A percentile compares a stretch with the other conserved stretches of the same genome.
phyloP scores from a whole-genome alignment of 2,797 vertebrate genomes.

The Sebastes hubbsi region DNA sequence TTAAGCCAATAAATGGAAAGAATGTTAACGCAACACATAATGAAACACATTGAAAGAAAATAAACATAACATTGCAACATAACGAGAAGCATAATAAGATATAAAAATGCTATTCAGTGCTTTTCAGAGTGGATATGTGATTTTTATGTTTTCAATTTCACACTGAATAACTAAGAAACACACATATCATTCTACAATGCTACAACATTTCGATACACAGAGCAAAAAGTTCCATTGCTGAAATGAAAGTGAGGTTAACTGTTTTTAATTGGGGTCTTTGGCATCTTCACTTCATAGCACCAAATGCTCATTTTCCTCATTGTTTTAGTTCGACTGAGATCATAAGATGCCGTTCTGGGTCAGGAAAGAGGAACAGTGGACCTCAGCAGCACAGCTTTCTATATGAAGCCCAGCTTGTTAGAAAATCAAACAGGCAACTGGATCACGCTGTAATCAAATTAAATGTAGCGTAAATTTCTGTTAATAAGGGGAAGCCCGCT shows the following conservation, averaged over 20 bases:
- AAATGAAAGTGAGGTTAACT: slow-evolving; percentile 12
- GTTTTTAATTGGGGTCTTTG: not conserved
- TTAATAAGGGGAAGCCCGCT: slow-evolving; percentile 67
- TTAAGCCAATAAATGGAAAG: not conserved
- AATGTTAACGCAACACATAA: not conserved
- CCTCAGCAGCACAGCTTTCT: slow-evolving; percentile 26
- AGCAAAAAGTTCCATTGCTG: not conserved
- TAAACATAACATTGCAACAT: not conserved
- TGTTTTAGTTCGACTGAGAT: slow-evolving; percentile 20
- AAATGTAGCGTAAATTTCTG: slow-evolving; percentile 74
- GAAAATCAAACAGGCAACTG: slow-evolving; percentile 58
- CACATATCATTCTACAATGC: not conserved
- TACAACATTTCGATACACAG: not conserved
- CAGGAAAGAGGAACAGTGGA: slow-evolving; percentile 6
- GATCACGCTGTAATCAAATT: slow-evolving; percentile 61
- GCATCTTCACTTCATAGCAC: not conserved
- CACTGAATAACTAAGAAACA: not conserved
- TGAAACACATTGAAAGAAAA: not conserved
- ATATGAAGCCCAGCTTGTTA: slow-evolving; percentile 47
- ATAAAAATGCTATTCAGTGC: not conserved
- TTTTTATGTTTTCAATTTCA: not conserved
- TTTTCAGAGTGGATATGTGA: not conserved
- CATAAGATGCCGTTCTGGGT: slow-evolving; percentile 11
- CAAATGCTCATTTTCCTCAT: not conserved
- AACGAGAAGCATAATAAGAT: not conserved